Evolutionary conservation across 2,888 invertebrate genomes (phyloP), one percentile per base, ranked within the genome.

Genomic region (Polydesmus complanatus): DNA sequence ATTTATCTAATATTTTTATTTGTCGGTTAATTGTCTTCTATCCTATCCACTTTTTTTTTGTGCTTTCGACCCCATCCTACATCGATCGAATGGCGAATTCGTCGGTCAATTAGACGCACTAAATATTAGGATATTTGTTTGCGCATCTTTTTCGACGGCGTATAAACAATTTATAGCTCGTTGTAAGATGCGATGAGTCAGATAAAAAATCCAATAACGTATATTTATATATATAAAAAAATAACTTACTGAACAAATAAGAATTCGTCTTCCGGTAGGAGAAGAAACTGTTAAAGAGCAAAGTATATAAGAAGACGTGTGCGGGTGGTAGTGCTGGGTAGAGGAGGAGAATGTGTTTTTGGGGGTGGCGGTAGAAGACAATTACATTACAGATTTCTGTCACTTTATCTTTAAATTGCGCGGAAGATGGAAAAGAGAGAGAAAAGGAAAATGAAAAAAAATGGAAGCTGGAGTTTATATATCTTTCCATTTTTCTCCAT

Each of bases 321-420:
- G 56, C 21, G 27, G 37, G 56, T 27, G 56, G 56, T 27, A 37
- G 37, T 27, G 56, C 23, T 23, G 56, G 56, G 23, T 23, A 47
- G 37, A 56, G 23, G 56, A 56, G 37, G 47, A 14, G 5, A 37
- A 8, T n/a, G n/a, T n/a, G n/a, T n/a, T n/a, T n/a, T n/a, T n/a
- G n/a, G n/a, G n/a, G n/a, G n/a, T n/a, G n/a, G n/a, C n/a, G 14
- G 37, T 37, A 14, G 37, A 37, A 37, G 37, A 37, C 37, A 37
- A 37, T 37, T 37, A 37, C 37, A 37, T 37, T 37, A 37, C 37
- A 37, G 37, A 37, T 37, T 37, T 37, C 37, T 37, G 37, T 37
- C 37, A 37, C 37, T 37, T 37, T 37, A 37, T 37, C 37, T 37
- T 37, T 37, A 37, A 37, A 37, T 37, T 37, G 37, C 37, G 37